Evolutionary conservation across 2,888 invertebrate species (phyloP).

Genomic region (Drosophila tanythrix): DNA sequence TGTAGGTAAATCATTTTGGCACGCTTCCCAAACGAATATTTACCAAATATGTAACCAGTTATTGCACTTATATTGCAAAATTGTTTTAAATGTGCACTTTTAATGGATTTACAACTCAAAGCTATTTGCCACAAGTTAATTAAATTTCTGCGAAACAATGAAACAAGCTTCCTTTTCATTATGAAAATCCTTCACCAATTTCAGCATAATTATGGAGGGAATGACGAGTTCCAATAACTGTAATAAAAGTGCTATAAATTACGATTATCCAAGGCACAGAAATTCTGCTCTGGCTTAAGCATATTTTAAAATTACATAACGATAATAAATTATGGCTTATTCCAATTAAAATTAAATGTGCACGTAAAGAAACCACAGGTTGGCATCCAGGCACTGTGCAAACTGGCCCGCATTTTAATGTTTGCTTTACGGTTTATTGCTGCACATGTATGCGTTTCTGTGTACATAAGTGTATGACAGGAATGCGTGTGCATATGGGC

Average conservation of each 20-base stretch:
- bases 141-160: not conserved
- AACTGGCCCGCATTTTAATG: not conserved
- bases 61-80: not conserved
- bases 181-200: not conserved
- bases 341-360: not conserved
- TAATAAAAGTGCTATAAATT: not conserved
- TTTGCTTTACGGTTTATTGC: not conserved
- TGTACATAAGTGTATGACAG: too few relatives aligned
- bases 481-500: not conserved
- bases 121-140: not conserved
- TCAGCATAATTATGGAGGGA: not conserved
- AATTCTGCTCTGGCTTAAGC: not conserved
- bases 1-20: too few relatives aligned
- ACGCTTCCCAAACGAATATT: slow-evolving; percentile 9
- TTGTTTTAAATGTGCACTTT: not conserved
- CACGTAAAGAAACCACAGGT: not conserved
- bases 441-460: not conserved
- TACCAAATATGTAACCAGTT: slow-evolving; percentile 9
- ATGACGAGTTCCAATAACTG: not conserved
- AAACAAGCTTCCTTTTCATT: not conserved
- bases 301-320: not conserved
- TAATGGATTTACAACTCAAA: not conserved
- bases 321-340: not conserved
- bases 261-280: not conserved
- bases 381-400: not conserved